Percentiles rank a stretch among this genome's conserved stretches.
phyloP scores from a whole-genome alignment of 2,888 invertebrate genomes.

The Diabrotica balteata region DNA sequence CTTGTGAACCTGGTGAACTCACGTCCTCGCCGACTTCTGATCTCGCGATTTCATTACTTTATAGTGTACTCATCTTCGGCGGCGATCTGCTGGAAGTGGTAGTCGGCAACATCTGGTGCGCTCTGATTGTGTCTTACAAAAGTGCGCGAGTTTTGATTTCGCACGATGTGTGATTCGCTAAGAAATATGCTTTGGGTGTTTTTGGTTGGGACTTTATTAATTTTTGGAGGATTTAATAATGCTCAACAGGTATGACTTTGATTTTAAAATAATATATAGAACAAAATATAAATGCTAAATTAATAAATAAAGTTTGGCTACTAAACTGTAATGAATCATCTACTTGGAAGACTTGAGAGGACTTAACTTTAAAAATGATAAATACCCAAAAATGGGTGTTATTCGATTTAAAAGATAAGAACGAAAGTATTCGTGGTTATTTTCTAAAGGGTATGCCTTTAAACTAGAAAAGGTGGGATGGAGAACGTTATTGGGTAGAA shows the following conservation, averaged over 20 bases:
- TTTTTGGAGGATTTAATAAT: not conserved
- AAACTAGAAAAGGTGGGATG: no score
- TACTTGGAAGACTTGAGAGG: no score
- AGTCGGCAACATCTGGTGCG: conserved; percentile 2
- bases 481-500: no score
- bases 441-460: no score
- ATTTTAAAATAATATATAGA: not conserved
- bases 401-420: no score
- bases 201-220: not conserved
- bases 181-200: conserved; percentile 7
- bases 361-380: no score
- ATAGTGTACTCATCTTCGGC: conserved; percentile 11
- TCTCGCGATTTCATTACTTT: conserved; percentile 18
- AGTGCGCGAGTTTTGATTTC: conserved; percentile 6
- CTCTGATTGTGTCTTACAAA: conserved; percentile 1
- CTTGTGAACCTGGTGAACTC: conserved; percentile 45
- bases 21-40: conserved; percentile 23
- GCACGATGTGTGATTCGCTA: not conserved
- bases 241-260: conserved; percentile 4
- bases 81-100: conserved; percentile 7
- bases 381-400: no score
- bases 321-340: no score
- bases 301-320: no score
- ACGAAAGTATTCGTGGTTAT: no score
- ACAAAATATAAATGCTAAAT: no score